Conservation (phyloP, 2,888 invertebrate species). For the Dryobotodes eremita region DNA sequence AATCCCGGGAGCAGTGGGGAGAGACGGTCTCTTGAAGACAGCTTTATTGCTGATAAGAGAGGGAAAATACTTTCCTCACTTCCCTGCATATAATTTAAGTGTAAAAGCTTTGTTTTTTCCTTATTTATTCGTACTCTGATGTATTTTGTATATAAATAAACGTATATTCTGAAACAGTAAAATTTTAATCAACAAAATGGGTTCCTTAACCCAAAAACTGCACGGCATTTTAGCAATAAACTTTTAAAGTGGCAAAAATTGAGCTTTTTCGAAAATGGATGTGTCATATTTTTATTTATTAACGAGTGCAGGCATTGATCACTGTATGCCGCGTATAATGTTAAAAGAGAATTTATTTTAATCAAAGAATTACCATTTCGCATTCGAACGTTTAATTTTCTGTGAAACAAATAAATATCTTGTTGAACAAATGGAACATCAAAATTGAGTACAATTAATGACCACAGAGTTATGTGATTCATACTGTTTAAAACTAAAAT, state of each 20-base stretch:
- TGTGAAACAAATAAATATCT: constrained; percentile 25
- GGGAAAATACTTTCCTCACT: constrained; percentile 13
- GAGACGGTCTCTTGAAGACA: constrained; percentile 42
- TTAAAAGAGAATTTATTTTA: constrained; percentile 39
- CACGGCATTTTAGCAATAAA: constrained; percentile 18
- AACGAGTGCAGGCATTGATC: constrained; percentile 26
- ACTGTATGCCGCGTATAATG: constrained; percentile 18
- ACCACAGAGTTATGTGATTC: constrained; percentile 32
- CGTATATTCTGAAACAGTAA: neutral
- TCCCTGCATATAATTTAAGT: neutral
- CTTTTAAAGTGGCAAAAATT: constrained; percentile 7
- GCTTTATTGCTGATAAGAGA: constrained; percentile 36
- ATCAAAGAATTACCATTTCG: constrained; percentile 21
- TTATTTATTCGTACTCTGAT: neutral
- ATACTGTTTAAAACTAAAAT: constrained; percentile 26
- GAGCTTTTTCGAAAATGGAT: constrained; percentile 11
- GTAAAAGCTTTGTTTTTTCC: neutral
- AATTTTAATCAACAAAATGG: constrained; percentile 27
- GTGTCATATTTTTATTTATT: constrained; percentile 23
- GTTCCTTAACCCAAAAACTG: neutral
- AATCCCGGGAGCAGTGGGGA: constrained; percentile 38
- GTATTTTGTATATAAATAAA: constrained; percentile 3
- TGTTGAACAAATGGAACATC: constrained; percentile 28
- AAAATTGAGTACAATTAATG: constrained; percentile 28
- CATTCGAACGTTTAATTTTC: constrained; percentile 24